Percentiles rank a stretch among this genome's conserved stretches.
Evolutionary conservation across 2,797 vertebrate genomes (phyloP).

Genomic region (Sebastolobus altivelis): DNA sequence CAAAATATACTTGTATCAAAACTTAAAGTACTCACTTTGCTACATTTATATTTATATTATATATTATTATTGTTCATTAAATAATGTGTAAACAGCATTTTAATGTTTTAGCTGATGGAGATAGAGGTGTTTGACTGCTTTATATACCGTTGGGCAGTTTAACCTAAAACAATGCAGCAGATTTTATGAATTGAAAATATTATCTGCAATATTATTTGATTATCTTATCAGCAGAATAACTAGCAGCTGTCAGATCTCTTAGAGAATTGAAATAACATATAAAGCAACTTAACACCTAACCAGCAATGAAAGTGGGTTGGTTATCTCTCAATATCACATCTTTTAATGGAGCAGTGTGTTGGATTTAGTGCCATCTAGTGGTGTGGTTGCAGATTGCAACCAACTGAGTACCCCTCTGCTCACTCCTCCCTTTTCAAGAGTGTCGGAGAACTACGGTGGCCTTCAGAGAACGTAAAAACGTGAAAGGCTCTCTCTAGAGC

Average conservation of each 20-base stretch:
- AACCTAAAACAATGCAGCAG: background rate
- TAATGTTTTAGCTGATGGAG: background rate
- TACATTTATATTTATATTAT: no score
- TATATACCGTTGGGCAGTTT: background rate
- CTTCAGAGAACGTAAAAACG: no score
- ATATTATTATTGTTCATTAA: background rate
- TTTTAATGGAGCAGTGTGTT: no score
- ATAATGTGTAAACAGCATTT: background rate
- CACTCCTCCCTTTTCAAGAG: no score
- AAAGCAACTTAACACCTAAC: background rate
- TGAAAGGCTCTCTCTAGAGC: no score
- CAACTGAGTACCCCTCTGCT: no score
- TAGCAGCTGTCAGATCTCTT: background rate
- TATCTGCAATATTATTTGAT: background rate
- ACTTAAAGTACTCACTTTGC: background rate
- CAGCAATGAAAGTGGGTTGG: background rate
- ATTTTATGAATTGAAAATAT: background rate
- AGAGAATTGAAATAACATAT: background rate
- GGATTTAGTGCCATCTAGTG: no score
- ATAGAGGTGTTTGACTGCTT: background rate
- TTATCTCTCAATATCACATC: background rate
- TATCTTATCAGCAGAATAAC: background rate
- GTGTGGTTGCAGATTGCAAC: no score
- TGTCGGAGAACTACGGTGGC: no score
- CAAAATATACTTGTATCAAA: background rate